These are phyloP conservation scores for Petrolisthes manimaculis DNA, from an alignment of 2,888 invertebrate species.

Conservation along the genomic window DNA sequence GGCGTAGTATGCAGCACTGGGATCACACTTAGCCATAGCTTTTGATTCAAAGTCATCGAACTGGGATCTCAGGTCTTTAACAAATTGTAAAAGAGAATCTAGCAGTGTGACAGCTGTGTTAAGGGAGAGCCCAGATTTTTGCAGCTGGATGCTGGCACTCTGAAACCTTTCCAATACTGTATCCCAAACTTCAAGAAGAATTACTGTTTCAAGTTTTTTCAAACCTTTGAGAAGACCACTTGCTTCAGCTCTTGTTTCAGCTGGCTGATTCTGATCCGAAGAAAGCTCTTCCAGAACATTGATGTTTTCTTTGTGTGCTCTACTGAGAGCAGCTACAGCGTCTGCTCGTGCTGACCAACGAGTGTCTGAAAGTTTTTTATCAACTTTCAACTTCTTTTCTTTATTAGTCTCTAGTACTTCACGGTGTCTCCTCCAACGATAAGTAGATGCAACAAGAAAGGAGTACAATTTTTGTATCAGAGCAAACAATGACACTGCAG, in stretches of 20 bases:
- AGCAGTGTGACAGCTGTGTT: slow-evolving; percentile 4
- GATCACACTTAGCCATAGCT: slow-evolving; percentile 4
- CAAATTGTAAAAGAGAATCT: slow-evolving; percentile 21
- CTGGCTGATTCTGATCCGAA: background rate
- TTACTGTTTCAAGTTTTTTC: background rate
- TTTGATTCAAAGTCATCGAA: slow-evolving; percentile 11
- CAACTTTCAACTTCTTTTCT: background rate
- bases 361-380: background rate
- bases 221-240: slow-evolving; percentile 1
- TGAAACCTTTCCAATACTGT: slow-evolving; percentile 1
- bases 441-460: background rate
- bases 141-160: background rate
- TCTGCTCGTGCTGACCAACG: slow-evolving; percentile 5
- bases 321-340: background rate
- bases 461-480: background rate
- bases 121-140: background rate
- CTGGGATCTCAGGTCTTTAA: slow-evolving; percentile 17
- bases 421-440: background rate
- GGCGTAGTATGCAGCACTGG: background rate
- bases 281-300: background rate
- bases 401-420: background rate
- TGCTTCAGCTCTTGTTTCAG: background rate
- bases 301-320: background rate
- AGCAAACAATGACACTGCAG: slow-evolving; percentile 1
- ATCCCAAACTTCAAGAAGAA: background rate